Percentiles rank a stretch among this genome's conserved stretches.
phyloP scores from a whole-genome alignment of 1,140 invertebrate genomes.

The Drosophila ambigua region DNA sequence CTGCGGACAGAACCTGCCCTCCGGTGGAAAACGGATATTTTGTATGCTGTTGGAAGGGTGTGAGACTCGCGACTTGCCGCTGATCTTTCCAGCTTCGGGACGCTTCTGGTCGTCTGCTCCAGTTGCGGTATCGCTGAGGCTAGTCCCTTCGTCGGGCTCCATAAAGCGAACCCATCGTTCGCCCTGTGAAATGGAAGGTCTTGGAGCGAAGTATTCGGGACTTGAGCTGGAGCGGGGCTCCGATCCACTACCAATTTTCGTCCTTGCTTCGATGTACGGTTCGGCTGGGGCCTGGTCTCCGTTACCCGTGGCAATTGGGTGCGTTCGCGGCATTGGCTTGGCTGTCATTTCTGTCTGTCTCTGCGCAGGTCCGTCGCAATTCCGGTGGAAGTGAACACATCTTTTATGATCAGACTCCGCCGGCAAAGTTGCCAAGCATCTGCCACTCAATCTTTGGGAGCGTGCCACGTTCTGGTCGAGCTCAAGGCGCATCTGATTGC shows the following conservation, averaged over 20 bases:
- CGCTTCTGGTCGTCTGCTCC: background rate
- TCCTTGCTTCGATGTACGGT: background rate
- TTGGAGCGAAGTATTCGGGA: slow-evolving; percentile 12
- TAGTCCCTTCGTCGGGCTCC: slow-evolving; percentile 1
- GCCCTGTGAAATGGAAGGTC: background rate
- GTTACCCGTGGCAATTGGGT: no score
- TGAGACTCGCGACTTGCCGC: background rate
- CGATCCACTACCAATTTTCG: background rate
- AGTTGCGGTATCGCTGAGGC: background rate
- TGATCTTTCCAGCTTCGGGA: background rate
- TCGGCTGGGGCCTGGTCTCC: background rate
- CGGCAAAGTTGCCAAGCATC: no score
- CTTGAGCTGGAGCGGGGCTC: background rate
- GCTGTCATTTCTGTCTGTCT: no score
- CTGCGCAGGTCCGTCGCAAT: no score
- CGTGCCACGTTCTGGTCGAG: no score
- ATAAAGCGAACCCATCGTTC: slow-evolving; percentile 12
- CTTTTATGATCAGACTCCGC: no score
- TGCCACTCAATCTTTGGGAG: no score
- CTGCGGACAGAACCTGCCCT: background rate
- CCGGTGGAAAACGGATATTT: background rate
- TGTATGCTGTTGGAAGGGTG: background rate
- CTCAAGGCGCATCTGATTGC: no score
- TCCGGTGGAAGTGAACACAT: no score
- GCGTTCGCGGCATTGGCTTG: no score